These are phyloP conservation scores for Zosterops pallidus DNA, from an alignment of 2,113 vertebrate species.

Conservation along the genomic window DNA sequence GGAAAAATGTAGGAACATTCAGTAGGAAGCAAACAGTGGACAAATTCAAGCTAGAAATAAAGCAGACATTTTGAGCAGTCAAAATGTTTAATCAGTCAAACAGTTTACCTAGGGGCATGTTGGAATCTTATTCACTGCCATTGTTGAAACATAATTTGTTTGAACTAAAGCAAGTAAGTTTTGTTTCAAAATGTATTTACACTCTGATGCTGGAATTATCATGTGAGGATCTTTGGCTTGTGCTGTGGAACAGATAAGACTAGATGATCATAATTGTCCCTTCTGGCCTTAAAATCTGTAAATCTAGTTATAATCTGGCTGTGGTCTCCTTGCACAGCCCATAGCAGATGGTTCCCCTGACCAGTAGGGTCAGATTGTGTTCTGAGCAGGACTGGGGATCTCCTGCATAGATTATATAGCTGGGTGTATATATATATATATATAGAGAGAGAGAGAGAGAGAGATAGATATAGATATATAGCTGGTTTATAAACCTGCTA, in stretches of 20 bases:
- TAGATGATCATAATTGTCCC: neutral
- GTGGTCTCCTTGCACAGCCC: neutral
- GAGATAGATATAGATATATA: too few species aligned
- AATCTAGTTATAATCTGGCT: neutral
- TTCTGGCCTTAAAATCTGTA: slow-evolving; percentile 1
- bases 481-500: neutral
- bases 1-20: neutral
- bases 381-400: neutral
- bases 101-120: neutral
- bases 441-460: too few species aligned
- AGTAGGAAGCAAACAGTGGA: neutral
- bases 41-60: neutral
- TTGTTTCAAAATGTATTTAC: neutral
- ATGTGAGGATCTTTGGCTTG: neutral
- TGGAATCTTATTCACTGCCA: neutral
- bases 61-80: neutral
- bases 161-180: neutral
- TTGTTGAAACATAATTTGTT: neutral
- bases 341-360: neutral
- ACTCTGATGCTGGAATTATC: neutral
- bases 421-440: neutral
- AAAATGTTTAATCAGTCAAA: neutral
- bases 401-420: neutral
- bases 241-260: neutral
- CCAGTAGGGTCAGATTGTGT: neutral